Conservation (phyloP, 2,888 invertebrate genomes). For the Andrena chrysosceles region DNA sequence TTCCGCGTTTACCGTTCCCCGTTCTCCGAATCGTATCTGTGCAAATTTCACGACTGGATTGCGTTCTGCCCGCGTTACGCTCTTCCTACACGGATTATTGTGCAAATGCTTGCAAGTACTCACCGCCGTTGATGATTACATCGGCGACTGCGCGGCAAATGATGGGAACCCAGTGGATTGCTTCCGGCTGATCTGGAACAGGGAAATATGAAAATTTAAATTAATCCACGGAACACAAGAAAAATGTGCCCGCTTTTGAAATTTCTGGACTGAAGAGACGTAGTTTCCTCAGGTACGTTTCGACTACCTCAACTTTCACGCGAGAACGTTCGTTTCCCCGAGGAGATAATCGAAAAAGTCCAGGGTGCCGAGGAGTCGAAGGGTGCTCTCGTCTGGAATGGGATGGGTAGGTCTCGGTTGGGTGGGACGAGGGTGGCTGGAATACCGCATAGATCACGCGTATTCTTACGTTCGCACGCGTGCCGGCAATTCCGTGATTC, state of each 20-base stretch:
- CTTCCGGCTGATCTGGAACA: conserved; percentile 25
- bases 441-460: conserved; percentile 83
- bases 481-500: conserved; percentile 73
- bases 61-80: neutral
- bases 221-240: neutral
- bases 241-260: neutral
- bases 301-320: too few species aligned
- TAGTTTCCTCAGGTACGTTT: neutral
- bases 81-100: neutral
- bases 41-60: neutral
- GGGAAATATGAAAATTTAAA: neutral
- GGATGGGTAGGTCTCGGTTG: conserved; percentile 15
- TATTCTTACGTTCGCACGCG: conserved; percentile 79
- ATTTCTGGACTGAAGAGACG: neutral
- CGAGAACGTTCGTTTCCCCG: too few species aligned
- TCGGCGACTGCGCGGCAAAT: neutral
- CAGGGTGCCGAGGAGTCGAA: neutral
- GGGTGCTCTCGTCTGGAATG: conserved; percentile 5
- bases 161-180: neutral
- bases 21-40: neutral
- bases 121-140: conserved; percentile 27
- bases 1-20: neutral
- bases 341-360: conserved; percentile 16
- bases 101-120: conserved; percentile 8
- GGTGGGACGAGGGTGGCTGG: conserved; percentile 38